Base-by-base conservation (phyloP, 2,888 invertebrate species). In the Eucera pruinosa region DNA sequence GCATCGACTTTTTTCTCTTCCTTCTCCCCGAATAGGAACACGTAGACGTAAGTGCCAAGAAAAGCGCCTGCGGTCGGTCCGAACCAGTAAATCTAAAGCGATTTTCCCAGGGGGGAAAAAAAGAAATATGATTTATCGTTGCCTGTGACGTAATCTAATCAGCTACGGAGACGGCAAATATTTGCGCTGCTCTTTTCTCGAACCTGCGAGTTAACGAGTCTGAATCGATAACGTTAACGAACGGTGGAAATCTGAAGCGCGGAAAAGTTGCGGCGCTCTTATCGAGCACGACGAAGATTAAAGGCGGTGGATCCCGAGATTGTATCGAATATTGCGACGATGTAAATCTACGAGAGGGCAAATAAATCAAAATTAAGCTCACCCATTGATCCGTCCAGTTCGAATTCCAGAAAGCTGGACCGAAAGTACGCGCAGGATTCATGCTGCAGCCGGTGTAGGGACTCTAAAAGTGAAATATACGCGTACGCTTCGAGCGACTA, bases 381-480 rank as follows among this genome's bases (percentile, higher is more conserved):
- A 95, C 93, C 96, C 96, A 96, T 81, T 96, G 96, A 58, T 93
- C 85, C 0, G 91, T 85, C 95, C 96, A 96, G 48, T 93, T 93
- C 1, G 93, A 93, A 36, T 95, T 95, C 93, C 95, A 95, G 2
- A 96, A 83, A 0, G 96, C 96, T 0, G 96, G 96, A 0, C 94
- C 96, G 27, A 97, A 94, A 20, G 94, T 93, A 71, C 96, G 93
- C 0, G 94, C 95, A 0, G 96, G 96, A 89, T 96, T 96, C 95
- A 96, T 95, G 88, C 95, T 95, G 23, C 94, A 95, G 0, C 95
- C 95, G 0, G 96, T 96, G 80, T 95, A 93, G 6, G 95, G 95
- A 33, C 95, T 96, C 96, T 96, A 91, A 60, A n/a, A n/a, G 41
- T 27, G 0, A 36, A 7, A 4, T 5, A 39, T 45, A 23, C 9